These are phyloP conservation scores for Aphidoletes aphidimyza DNA, from an alignment of 2,888 invertebrate genomes.

Conservation along the genomic window DNA sequence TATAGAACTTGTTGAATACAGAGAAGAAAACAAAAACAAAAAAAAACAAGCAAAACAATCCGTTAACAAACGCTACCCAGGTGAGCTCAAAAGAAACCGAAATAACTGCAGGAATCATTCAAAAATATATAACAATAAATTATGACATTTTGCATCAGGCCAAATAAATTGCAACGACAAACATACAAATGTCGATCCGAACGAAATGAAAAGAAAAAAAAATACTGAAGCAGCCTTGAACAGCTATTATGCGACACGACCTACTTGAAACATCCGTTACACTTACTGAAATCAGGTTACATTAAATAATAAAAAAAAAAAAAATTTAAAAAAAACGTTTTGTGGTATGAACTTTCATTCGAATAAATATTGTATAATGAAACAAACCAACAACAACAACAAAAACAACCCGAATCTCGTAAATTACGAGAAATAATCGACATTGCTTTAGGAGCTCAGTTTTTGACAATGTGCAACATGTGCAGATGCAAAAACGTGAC, in stretches of 20 bases:
- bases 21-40: too few species aligned
- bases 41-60: too few species aligned
- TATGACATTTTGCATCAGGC: not conserved
- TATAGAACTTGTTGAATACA: not conserved
- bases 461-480: not conserved
- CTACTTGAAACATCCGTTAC: conserved; percentile 39
- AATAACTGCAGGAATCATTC: conserved; percentile 32
- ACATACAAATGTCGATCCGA: not conserved
- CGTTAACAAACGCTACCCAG: too few species aligned
- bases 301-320: not conserved
- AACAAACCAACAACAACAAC: not conserved
- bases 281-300: conserved; percentile 36
- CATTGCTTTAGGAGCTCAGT: not conserved
- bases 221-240: not conserved
- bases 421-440: not conserved
- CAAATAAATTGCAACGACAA: too few species aligned
- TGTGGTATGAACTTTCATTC: conserved; percentile 11
- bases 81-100: conserved; percentile 5
- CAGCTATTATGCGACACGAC: not conserved
- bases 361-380: not conserved
- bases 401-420: not conserved
- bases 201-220: not conserved
- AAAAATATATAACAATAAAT: too few species aligned
- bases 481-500: not conserved
- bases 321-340: too few species aligned